Conservation (phyloP, 2,888 invertebrate genomes). For the Drosophila affinis region DNA sequence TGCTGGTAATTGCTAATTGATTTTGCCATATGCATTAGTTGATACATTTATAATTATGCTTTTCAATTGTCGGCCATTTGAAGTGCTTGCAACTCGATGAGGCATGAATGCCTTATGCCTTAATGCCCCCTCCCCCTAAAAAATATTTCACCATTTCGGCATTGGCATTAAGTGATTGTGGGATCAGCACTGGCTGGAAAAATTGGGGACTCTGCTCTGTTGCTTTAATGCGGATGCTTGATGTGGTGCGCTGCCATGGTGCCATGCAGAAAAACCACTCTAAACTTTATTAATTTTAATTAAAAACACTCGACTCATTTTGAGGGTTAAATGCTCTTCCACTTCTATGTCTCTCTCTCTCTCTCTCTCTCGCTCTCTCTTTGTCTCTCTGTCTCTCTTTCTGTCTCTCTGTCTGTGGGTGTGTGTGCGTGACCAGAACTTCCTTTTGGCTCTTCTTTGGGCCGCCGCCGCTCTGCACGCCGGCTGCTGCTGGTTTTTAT, state of each 20-base stretch:
- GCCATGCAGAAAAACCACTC: constrained; percentile 66
- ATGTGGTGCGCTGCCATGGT: not conserved
- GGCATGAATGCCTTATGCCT: constrained; percentile 35
- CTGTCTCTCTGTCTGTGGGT: not conserved
- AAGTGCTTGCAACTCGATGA: constrained; percentile 49
- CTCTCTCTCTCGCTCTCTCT: not conserved
- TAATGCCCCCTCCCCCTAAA: constrained; percentile 25
- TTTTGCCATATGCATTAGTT: constrained; percentile 71
- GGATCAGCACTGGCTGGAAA: not conserved
- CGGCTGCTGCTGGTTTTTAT: constrained; percentile 44
- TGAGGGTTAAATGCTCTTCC: constrained; percentile 61
- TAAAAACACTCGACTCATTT: constrained; percentile 77
- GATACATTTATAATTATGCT: constrained; percentile 72
- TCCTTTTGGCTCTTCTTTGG: constrained; percentile 15
- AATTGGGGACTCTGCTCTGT: too few relatives aligned
- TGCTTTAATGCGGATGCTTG: constrained; percentile 1
- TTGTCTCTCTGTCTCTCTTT: not conserved
- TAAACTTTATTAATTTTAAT: constrained; percentile 79
- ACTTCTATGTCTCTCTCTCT: constrained; percentile 1
- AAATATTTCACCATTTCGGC: constrained; percentile 29
- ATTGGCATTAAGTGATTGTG: constrained; percentile 54
- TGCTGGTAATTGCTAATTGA: constrained; percentile 71
- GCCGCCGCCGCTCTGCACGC: not conserved
- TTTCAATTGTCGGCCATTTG: constrained; percentile 56
- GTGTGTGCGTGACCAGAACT: constrained; percentile 55